Evolutionary conservation across 2,113 vertebrate species (phyloP).

Genomic region (Calyptommatus sinebrachiatus): DNA sequence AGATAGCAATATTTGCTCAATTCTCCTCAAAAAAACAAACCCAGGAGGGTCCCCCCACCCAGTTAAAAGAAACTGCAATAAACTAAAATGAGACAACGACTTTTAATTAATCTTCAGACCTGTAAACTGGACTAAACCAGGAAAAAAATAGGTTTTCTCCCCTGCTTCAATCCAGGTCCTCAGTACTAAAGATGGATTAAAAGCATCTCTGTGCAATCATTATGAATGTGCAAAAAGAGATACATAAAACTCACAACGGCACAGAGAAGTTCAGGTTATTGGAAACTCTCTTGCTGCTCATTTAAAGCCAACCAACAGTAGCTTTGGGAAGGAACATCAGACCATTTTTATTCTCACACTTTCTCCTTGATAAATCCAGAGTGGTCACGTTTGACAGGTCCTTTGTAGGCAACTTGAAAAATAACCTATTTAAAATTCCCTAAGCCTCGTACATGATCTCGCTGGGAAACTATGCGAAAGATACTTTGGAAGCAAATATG

Average conservation of each 20-base stretch:
- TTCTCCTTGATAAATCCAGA: conserved; percentile 67
- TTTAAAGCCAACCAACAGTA: background rate
- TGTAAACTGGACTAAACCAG: too few relatives aligned
- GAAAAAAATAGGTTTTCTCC: too few relatives aligned
- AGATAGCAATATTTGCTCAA: too few relatives aligned
- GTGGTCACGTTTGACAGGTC: conserved; percentile 66
- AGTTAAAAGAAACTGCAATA: too few relatives aligned
- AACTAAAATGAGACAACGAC: too few relatives aligned
- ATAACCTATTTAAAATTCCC: conserved; percentile 78
- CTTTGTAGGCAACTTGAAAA: conserved; percentile 78
- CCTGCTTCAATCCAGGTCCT: too few relatives aligned
- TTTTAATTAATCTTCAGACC: too few relatives aligned
- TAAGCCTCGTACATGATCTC: conserved; percentile 75
- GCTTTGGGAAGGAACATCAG: conserved; percentile 27
- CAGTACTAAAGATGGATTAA: too few relatives aligned
- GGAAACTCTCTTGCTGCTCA: background rate
- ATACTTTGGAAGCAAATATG: conserved; percentile 91
- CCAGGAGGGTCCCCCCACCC: too few relatives aligned
- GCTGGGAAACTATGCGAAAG: conserved; percentile 92
- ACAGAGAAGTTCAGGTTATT: background rate
- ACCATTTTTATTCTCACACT: conserved; percentile 55
- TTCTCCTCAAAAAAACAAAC: too few relatives aligned
- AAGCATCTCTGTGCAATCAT: background rate
- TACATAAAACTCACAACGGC: background rate
- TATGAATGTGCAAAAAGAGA: background rate